A percentile compares a stretch with the other conserved stretches of the same genome.
Conservation (phyloP, 2,888 invertebrate species). For the Trissoscelio sp. region DNA sequence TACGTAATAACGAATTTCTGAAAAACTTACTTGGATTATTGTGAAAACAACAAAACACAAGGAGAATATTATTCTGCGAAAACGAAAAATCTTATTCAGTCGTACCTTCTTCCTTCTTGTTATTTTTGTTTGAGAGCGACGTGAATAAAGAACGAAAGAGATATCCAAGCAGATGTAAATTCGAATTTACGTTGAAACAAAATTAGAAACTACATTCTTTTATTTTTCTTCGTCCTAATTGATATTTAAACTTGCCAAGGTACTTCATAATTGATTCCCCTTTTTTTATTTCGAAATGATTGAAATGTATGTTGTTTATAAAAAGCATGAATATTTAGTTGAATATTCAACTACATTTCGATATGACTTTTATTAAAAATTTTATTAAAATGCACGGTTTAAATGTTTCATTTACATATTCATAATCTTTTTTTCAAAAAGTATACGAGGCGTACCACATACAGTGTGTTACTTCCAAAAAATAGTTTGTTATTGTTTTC, state of each 20-base stretch:
- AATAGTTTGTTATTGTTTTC: slow-evolving; percentile 17
- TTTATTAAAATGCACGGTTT: slow-evolving; percentile 11
- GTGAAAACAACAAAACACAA: slow-evolving; percentile 6
- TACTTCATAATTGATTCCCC: background rate
- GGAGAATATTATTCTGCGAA: slow-evolving; percentile 11
- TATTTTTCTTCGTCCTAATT: background rate
- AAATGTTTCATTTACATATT: background rate
- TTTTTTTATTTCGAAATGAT: too few relatives aligned
- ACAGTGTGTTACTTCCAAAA: background rate
- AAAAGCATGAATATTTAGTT: background rate
- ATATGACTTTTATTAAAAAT: slow-evolving; percentile 15
- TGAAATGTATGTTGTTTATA: background rate
- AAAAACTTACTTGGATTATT: slow-evolving; percentile 30
- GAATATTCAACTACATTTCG: slow-evolving; percentile 1
- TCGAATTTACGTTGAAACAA: background rate
- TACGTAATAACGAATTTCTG: slow-evolving; percentile 44
- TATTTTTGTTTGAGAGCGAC: slow-evolving; percentile 9
- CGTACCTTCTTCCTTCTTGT: slow-evolving; percentile 12
- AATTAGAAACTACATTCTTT: slow-evolving; percentile 1
- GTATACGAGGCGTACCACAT: background rate
- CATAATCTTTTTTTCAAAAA: background rate
- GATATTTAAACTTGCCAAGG: background rate
- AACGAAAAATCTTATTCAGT: slow-evolving; percentile 24
- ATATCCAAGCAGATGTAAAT: background rate
- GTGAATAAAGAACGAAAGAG: slow-evolving; percentile 18